Evolutionary conservation across 1,140 invertebrate genomes (phyloP), one percentile per base, ranked within the genome.

Genomic region (Mylabris phalerata): DNA sequence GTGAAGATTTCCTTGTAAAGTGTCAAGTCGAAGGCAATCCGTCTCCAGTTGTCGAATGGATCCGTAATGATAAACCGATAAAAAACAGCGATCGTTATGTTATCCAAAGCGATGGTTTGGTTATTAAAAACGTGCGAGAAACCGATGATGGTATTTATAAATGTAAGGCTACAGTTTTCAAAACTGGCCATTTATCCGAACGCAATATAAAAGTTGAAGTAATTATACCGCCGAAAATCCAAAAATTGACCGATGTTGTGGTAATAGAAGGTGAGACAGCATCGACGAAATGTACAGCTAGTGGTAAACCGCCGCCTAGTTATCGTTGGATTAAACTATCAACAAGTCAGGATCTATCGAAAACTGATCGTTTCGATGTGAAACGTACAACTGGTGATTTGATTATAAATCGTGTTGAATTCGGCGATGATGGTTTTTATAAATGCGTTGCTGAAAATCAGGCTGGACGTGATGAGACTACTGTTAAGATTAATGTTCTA

Each of bases 1-100:
- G 84, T 3, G 77, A 81, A 51, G 82, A 90, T 60, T 91, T 85
- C 67, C 83, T 83, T 73, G 83, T 95, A 6, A 84, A 82, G 69
- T 97, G 94, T 67, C 81, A 87, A 73, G 92, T 95, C 0, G 84
- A 82, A 48, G 90, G 92, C 1, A 86, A 88, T 72, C 93, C 93
- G 10, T 77, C 87, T 26, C 90, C 93, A 0, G 80, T 79, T 9
- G 84, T 95, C 9, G 87, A 90, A 69, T 95, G 92, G 93, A 79
- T 84, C 45, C 86, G 86, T 71, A 86, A 93, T 71, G 85, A 83
- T n/a, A 77, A 83, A 61, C 71, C 77, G 44, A 67, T 71, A 39
- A 40, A 65, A 75, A 40, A 64, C 79, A 78, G 81, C 82, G 57
- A 82, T 80, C 82, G 85, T 65, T 92, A 90, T 63, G 80, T 90